Evolutionary conservation across 2,113 vertebrate genomes (phyloP).

Genomic region (Crotalus viridis): DNA sequence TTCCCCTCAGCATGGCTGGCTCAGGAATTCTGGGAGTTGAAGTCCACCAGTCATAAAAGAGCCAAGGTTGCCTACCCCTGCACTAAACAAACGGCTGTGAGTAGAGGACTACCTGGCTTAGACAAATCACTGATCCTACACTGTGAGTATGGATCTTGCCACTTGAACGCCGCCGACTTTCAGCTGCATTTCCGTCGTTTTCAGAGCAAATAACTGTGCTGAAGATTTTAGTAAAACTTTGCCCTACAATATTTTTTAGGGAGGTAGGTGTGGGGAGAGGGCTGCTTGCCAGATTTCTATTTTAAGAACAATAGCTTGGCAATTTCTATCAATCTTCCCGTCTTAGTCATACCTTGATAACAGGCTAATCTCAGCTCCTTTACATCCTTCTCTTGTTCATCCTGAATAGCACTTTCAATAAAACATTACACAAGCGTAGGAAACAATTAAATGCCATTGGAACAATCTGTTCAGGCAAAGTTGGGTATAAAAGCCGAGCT

Average conservation of each 20-base stretch:
- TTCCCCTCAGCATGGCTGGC: too few relatives aligned
- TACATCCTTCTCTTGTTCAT: slow-evolving; percentile 50
- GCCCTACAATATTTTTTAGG: slow-evolving; percentile 55
- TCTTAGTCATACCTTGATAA: slow-evolving; percentile 70
- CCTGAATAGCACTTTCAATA: slow-evolving; percentile 47
- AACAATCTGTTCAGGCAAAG: slow-evolving; percentile 37
- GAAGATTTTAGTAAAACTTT: slow-evolving; percentile 58
- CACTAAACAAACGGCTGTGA: too few relatives aligned
- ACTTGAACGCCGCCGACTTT: not conserved
- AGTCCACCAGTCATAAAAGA: too few relatives aligned
- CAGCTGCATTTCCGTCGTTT: slow-evolving; percentile 45
- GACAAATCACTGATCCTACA: not conserved
- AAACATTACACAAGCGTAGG: slow-evolving; percentile 50
- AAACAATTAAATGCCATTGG: slow-evolving; percentile 33
- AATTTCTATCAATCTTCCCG: slow-evolving; percentile 52
- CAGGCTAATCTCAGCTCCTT: slow-evolving; percentile 60
- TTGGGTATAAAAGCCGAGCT: slow-evolving; percentile 32
- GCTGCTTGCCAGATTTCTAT: slow-evolving; percentile 62
- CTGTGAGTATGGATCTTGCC: not conserved
- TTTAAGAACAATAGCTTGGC: slow-evolving; percentile 65
- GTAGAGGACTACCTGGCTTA: not conserved
- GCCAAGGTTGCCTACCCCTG: too few relatives aligned
- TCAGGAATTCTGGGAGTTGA: too few relatives aligned
- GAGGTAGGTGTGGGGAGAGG: not conserved
- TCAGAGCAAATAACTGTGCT: slow-evolving; percentile 53